These are phyloP conservation scores for Cerceris ruficornis DNA, from an alignment of 2,888 invertebrate genomes.

Conservation along the genomic window DNA sequence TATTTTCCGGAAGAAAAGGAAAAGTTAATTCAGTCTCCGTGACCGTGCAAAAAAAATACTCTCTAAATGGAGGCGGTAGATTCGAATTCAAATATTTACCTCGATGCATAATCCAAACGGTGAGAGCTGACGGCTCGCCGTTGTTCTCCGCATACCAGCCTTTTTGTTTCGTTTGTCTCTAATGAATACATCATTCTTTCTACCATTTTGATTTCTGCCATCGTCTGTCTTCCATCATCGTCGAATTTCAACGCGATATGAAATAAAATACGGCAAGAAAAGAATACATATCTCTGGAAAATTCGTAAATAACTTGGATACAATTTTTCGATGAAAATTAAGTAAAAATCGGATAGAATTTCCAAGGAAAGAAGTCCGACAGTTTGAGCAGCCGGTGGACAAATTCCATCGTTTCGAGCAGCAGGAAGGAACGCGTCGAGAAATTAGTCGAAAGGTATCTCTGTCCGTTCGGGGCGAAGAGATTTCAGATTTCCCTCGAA, in stretches of 20 bases:
- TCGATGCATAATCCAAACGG: not conserved
- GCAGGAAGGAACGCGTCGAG: too few species aligned
- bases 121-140: not conserved
- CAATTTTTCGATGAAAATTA: too few species aligned
- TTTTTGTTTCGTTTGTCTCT: not conserved
- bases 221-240: not conserved
- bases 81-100: not conserved
- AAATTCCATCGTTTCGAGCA: too few species aligned
- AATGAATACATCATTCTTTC: too few species aligned
- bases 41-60: not conserved
- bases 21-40: not conserved
- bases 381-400: too few species aligned
- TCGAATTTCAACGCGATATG: not conserved
- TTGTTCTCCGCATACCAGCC: not conserved
- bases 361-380: too few species aligned
- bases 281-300: too few species aligned
- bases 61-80: not conserved
- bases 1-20: not conserved
- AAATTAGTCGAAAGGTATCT: too few species aligned
- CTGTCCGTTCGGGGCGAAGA: too few species aligned
- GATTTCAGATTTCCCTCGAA: slow-evolving; percentile 8
- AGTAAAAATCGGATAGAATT: too few species aligned
- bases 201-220: not conserved
- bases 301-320: too few species aligned
- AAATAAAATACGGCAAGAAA: not conserved